Base-by-base conservation (phyloP, 2,888 invertebrate genomes). In the Tuta absoluta region DNA sequence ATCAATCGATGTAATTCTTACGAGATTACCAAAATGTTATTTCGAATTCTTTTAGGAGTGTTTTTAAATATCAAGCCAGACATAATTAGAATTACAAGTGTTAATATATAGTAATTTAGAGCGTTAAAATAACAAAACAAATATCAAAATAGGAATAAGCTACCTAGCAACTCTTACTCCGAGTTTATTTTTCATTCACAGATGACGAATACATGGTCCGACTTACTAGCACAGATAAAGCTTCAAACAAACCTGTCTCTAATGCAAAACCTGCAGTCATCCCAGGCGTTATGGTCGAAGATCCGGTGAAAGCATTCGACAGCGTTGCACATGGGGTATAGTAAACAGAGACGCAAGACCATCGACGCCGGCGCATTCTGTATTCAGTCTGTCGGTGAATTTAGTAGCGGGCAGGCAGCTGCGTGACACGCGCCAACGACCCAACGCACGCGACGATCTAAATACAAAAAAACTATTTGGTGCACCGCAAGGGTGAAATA, bases 171-270 rank as follows among this genome's bases (percentile, higher is more conserved):
- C 45, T 60, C 60, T 14, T 48, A 21, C 48, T 33, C 45, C 23
- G 23, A 86, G 81, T 87, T 87, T 87, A 87, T 87, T 87, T 85
- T 89, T 87, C 90, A 91, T 91, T 91, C 91, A 90, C 80, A 81
- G 84, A 87, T 85, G 87, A 90, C 88, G 85, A 86, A 90, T 88
- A 87, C 89, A 87, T 84, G 81, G 84, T 83, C 80, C 80, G 84
- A 81, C 81, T 88, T 84, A 89, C 89, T 82, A 88, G 89, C 84
- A 87, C 87, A 87, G 87, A 87, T 86, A 88, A 84, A 79, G 71
- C 71, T 70, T 62, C 14, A 37, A 11, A 53, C 51, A 21, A 37
- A 21, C 28, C 51, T n/a, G 5, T 2, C 2, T 14, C 7, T 66
- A 68, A 68, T 10, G 2, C 1, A 83, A 80, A 77, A 66, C 14